A percentile compares a stretch with the other conserved stretches of the same genome.
These are phyloP conservation scores for Xiphias gladius DNA, from an alignment of 2,113 vertebrate species.

Conservation along the genomic window DNA sequence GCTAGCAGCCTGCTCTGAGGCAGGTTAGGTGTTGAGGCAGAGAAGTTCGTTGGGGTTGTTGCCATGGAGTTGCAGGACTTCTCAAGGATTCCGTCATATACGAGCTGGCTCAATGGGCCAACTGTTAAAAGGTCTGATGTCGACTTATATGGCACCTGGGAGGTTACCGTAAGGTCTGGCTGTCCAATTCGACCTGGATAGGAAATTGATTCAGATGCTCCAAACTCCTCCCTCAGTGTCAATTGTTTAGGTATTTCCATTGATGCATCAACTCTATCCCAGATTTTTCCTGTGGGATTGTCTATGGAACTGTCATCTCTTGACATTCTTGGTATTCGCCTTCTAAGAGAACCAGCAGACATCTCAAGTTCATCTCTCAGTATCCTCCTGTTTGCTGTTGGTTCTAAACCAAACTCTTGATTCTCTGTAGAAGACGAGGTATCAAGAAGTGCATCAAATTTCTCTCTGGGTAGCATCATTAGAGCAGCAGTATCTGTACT, in stretches of 20 bases:
- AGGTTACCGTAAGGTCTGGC: constrained; percentile 79
- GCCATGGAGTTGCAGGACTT: constrained; percentile 86
- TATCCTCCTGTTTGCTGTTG: constrained; percentile 45
- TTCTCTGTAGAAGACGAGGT: constrained; percentile 43
- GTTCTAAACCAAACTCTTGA: constrained; percentile 61
- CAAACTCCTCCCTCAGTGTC: constrained; percentile 60
- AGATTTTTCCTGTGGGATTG: constrained; percentile 54
- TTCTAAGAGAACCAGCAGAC: constrained; percentile 58
- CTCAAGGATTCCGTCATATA: constrained; percentile 96
- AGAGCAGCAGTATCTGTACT: constrained; percentile 52
- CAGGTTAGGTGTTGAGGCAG: constrained; percentile 60
- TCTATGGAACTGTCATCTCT: constrained; percentile 68
- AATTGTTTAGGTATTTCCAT: constrained; percentile 63
- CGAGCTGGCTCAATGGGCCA: constrained; percentile 89
- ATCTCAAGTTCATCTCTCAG: constrained; percentile 65
- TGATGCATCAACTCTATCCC: constrained; percentile 65
- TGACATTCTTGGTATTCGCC: constrained; percentile 51
- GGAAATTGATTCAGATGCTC: constrained; percentile 52
- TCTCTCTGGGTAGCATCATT: constrained; percentile 67
- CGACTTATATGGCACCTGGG: constrained; percentile 84
- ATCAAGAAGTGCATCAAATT: constrained; percentile 49
- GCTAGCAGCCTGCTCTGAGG: constrained; percentile 55
- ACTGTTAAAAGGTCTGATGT: constrained; percentile 82
- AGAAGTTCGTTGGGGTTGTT: constrained; percentile 70
- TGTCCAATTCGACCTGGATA: constrained; percentile 52